Evolutionary conservation across 1,140 invertebrate genomes (phyloP), one percentile per base, ranked within the genome.

Genomic region (Camponotus pennsylvanicus): DNA sequence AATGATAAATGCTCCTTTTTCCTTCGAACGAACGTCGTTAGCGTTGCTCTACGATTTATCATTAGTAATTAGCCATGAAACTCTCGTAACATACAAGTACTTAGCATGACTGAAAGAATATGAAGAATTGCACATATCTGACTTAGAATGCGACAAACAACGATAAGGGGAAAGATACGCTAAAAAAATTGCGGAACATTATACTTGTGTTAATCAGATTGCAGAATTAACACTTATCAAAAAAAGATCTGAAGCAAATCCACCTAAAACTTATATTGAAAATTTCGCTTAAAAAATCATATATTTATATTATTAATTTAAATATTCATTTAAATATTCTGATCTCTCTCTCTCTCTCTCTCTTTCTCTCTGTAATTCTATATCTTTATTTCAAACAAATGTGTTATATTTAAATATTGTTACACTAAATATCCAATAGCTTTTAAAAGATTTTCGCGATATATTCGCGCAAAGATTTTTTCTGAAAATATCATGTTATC

Each of bases 11-110:
- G 83, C 61, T 77, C 45, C 57, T 89, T 89, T 86, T 89, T 59
- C 11, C 45, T 52, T 45, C 59, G 52, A 52, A 66, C 42, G 75
- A 57, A 59, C 83, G 57, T 84, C 67, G 69, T 59, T 76, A 75
- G 63, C 82, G 87, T 82, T 80, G 52, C 70, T 42, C 42, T 37
- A 34, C 88, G 85, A 89, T 89, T 84, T 55, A 89, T 89, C 88
- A 89, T 78, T 75, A 85, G 59, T 89, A 89, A 89, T 89, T 89
- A 89, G 76, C 78, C 85, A 76, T 87, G 42, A 89, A 89, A 89
- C 66, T 67, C 21, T 67, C 15, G 13, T 59, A 32, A 63, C 67
- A 66, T 34, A 21, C 76, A 32, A 57, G 64, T 87, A 7, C 21
- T 64, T 67, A 42, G 37, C 32, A 32, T 42, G 61, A 55, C 40